Evolutionary conservation across 2,888 invertebrate species (phyloP).

Genomic region (Andrena hattorfiana): DNA sequence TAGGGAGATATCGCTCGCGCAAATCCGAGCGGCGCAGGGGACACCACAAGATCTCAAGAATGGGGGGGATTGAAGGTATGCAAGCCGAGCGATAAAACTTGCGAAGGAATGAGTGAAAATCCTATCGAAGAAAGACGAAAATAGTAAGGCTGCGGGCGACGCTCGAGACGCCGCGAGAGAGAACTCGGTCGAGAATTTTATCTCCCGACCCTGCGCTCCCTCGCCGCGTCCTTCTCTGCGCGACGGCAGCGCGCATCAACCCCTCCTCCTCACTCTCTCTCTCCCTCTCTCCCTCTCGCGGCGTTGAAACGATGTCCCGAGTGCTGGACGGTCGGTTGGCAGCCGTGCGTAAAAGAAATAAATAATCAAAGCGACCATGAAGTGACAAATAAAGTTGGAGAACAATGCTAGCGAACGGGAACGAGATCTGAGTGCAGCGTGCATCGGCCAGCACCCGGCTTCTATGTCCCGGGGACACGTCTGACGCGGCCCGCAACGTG

Average conservation of each 20-base stretch:
- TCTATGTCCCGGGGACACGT: constrained; percentile 62
- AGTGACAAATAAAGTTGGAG: constrained; percentile 84
- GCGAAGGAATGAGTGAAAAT: constrained; percentile 68
- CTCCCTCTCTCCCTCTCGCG: constrained; percentile 45
- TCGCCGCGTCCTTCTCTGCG: constrained; percentile 48
- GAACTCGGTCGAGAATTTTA: constrained; percentile 58
- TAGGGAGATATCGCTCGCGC: too few species aligned
- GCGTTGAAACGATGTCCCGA: constrained; percentile 75
- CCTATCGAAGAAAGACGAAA: constrained; percentile 72
- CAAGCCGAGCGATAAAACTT: too few species aligned
- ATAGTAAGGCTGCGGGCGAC: constrained; percentile 71
- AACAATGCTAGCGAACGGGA: constrained; percentile 81
- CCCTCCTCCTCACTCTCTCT: constrained; percentile 65
- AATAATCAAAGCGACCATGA: constrained; percentile 85
- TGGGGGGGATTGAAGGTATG: too few species aligned
- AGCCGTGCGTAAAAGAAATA: constrained; percentile 84
- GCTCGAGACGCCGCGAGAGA: constrained; percentile 66
- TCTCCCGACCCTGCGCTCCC: constrained; percentile 31
- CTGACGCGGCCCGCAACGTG: constrained; percentile 52
- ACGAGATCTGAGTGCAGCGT: constrained; percentile 71
- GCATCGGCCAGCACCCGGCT: constrained; percentile 61
- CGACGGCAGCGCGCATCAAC: constrained; percentile 43
- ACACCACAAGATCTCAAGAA: too few species aligned
- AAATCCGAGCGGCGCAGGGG: too few species aligned
- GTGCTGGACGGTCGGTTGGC: constrained; percentile 80